Conservation (phyloP, 2,113 vertebrate genomes). For the Thinocorus orbignyianus region DNA sequence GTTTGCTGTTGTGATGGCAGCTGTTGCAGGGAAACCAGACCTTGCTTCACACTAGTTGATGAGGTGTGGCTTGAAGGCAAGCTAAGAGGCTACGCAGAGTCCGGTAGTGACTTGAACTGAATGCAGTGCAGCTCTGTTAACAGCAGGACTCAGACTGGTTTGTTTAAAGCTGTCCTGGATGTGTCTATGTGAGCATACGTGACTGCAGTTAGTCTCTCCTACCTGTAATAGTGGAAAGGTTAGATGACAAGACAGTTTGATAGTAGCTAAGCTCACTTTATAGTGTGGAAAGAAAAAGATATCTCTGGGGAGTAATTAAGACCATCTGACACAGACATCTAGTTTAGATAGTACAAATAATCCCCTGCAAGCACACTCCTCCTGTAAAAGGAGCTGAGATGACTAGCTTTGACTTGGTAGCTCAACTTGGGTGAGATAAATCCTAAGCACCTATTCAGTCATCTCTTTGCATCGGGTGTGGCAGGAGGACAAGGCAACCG, state of each 20-base stretch:
- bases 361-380: neutral
- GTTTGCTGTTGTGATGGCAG: neutral
- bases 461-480: neutral
- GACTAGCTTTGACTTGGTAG: neutral
- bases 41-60: neutral
- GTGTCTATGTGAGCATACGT: rapidly evolving
- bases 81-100: neutral
- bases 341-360: neutral
- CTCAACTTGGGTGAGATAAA: neutral
- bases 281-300: neutral
- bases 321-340: neutral
- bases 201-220: neutral
- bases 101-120: neutral
- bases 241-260: neutral
- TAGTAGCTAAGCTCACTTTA: neutral
- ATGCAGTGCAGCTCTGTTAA: neutral
- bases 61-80: neutral
- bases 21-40: neutral
- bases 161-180: neutral
- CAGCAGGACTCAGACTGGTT: neutral
- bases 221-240: neutral
- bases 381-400: neutral
- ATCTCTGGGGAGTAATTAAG: neutral
- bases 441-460: neutral
- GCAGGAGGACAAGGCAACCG: neutral